Conservation (phyloP, 2,113 vertebrate genomes). For the Xiphophorus maculatus region DNA sequence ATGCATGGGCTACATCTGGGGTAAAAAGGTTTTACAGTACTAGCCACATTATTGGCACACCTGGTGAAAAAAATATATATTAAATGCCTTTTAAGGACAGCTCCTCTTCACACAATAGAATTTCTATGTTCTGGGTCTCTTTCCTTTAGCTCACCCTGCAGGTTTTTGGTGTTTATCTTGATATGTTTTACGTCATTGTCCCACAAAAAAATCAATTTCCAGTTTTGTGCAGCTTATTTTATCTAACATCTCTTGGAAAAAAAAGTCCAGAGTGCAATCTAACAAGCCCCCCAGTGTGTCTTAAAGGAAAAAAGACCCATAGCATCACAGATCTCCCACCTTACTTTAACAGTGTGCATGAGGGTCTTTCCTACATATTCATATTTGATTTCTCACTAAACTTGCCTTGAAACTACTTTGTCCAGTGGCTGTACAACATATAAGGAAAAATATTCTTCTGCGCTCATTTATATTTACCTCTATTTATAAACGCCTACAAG, state of each 20-base stretch:
- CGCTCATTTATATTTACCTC: too few relatives aligned
- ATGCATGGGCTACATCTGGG: constrained; percentile 38
- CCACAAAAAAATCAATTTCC: too few relatives aligned
- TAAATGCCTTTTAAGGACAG: neutral
- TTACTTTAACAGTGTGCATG: neutral
- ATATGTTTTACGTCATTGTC: neutral
- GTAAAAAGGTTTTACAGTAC: neutral
- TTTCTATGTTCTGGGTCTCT: neutral
- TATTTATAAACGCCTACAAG: too few relatives aligned
- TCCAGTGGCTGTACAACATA: too few relatives aligned
- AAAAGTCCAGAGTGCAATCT: neutral
- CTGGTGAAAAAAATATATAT: neutral
- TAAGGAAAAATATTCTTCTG: too few relatives aligned
- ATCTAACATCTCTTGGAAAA: neutral
- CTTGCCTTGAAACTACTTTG: too few relatives aligned
- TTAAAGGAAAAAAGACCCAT: neutral
- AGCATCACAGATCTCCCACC: neutral
- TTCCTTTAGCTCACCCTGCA: neutral
- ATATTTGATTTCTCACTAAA: neutral
- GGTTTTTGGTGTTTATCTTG: neutral
- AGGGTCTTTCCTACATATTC: neutral
- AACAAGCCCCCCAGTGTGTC: neutral
- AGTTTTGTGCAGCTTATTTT: neutral
- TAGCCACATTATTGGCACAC: neutral
- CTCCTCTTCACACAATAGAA: neutral